Evolutionary conservation across 1,140 invertebrate genomes (phyloP).

Genomic region (Lepidurus couesii): DNA sequence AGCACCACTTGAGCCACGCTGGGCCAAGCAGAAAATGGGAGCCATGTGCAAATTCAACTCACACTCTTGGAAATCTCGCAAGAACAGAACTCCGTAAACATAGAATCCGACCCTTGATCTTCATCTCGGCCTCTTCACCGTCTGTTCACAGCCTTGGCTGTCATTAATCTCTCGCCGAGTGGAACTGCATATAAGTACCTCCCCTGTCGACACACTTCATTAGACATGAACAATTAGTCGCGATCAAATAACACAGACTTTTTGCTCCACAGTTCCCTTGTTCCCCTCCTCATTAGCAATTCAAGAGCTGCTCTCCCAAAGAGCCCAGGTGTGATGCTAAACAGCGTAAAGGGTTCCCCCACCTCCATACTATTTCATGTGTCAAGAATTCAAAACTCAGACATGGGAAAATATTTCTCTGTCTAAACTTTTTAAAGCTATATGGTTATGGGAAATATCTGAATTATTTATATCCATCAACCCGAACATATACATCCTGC

Average conservation of each 20-base stretch:
- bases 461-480: too few relatives aligned
- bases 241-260: conserved; percentile 19
- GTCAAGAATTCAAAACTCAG: background rate
- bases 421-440: too few relatives aligned
- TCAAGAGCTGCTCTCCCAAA: background rate
- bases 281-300: background rate
- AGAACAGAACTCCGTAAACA: conserved; percentile 16
- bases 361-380: background rate
- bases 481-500: too few relatives aligned
- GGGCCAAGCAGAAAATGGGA: background rate
- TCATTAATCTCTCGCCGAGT: background rate
- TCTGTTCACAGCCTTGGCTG: conserved; percentile 3
- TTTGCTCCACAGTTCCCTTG: background rate
- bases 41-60: conserved; percentile 3
- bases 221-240: conserved; percentile 16
- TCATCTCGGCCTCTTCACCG: background rate
- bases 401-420: too few relatives aligned
- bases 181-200: background rate
- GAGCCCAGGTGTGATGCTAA: background rate
- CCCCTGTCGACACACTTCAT: conserved; percentile 14
- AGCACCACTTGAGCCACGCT: background rate
- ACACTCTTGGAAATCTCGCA: background rate
- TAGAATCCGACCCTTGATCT: background rate
- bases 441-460: too few relatives aligned
- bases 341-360: background rate